Conservation (phyloP, 1,140 invertebrate genomes). For the Penaeus japonicus region DNA sequence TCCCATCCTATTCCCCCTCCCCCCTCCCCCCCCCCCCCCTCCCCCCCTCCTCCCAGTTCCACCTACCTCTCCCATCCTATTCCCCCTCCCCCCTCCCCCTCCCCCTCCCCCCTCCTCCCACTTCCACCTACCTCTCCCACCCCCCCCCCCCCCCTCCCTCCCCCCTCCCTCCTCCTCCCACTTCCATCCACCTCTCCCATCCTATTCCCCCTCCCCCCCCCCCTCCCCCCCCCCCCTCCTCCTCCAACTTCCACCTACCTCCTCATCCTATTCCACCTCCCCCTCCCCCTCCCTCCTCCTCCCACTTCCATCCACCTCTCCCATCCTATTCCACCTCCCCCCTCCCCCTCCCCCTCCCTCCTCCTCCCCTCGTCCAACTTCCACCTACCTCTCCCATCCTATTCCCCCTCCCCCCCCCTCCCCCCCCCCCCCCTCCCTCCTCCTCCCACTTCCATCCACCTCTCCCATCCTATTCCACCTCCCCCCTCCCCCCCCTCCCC, state of each 20-base stretch:
- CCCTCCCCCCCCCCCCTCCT: not conserved
- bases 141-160: not conserved
- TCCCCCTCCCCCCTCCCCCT: not conserved
- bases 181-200: not conserved
- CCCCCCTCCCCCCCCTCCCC: not conserved
- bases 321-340: not conserved
- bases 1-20: not conserved
- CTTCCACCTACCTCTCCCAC: not conserved
- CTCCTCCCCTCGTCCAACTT: not conserved
- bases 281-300: not conserved
- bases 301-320: not conserved
- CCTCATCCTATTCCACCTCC: not conserved
- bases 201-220: not conserved
- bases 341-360: not conserved
- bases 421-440: not conserved
- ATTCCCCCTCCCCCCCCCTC: too few species aligned
- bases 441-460: not conserved
- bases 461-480: too few species aligned
- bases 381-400: not conserved
- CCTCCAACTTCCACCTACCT: not conserved
- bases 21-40: not conserved
- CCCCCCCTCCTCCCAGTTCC: not conserved
- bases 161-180: not conserved
- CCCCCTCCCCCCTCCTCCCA: not conserved
- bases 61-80: too few species aligned